These are phyloP conservation scores for Drosophila azteca DNA, from an alignment of 1,140 invertebrate genomes.

Conservation along the genomic window DNA sequence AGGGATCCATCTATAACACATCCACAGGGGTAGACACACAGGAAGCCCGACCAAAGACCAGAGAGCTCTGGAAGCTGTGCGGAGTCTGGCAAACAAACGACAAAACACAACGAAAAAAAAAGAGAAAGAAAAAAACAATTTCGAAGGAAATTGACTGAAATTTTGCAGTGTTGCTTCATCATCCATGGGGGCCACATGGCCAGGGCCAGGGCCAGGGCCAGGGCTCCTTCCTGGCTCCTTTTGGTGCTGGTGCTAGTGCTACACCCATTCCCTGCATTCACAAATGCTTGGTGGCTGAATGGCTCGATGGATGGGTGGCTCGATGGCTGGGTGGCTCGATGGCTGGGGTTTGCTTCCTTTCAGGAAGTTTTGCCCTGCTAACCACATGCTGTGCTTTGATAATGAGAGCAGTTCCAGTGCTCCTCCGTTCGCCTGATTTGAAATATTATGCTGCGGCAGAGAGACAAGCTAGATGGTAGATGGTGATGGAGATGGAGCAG, in stretches of 20 bases:
- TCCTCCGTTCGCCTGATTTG: slow-evolving; percentile 72
- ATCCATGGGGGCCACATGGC: slow-evolving; percentile 49
- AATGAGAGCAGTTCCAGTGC: slow-evolving; percentile 65
- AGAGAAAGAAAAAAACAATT: slow-evolving; percentile 63
- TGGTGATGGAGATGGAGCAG: slow-evolving; percentile 14
- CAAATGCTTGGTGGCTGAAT: too few species aligned
- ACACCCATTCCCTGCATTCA: too few species aligned
- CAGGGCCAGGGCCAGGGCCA: slow-evolving; percentile 30
- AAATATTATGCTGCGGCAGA: slow-evolving; percentile 75
- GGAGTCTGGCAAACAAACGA: slow-evolving; percentile 70
- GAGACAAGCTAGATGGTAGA: slow-evolving; percentile 1
- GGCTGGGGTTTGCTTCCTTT: slow-evolving; percentile 49
- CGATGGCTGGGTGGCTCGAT: slow-evolving; percentile 36
- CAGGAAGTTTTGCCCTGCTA: slow-evolving; percentile 69
- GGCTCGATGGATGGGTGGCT: too few species aligned
- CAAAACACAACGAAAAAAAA: not conserved
- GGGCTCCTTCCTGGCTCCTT: slow-evolving; percentile 36
- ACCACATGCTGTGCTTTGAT: slow-evolving; percentile 82
- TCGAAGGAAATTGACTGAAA: slow-evolving; percentile 81
- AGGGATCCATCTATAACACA: slow-evolving; percentile 24
- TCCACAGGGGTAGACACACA: slow-evolving; percentile 45
- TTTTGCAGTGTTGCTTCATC: slow-evolving; percentile 82
- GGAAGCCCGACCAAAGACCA: slow-evolving; percentile 51
- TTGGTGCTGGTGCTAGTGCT: not conserved
- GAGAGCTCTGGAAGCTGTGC: too few species aligned